Base-by-base conservation (phyloP, 1,140 invertebrate genomes). In the Camponotus floridanus region DNA sequence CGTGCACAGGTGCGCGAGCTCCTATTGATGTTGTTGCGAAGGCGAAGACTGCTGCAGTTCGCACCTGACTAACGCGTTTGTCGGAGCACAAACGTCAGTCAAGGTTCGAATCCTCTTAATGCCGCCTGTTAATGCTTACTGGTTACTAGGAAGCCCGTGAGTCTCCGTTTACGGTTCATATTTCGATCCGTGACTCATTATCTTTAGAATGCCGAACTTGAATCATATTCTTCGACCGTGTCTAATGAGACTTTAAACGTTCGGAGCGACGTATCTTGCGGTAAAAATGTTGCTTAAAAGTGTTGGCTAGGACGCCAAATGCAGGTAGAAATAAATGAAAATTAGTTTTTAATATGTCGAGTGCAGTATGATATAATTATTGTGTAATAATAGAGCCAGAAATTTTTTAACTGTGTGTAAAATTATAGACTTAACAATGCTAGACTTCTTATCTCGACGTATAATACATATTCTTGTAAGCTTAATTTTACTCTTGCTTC, bases 1-100 rank as follows among this genome's bases (percentile, higher is more conserved):
- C 21, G 45, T 78, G 73, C 45, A 71, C 86, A 85, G 86, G 73
- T 87, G 83, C 81, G 36, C 55, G 57, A 26, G 42, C 11, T 57
- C 57, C 36, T 55, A 84, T 85, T 55, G 42, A 55, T 36, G 55
- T 26, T 45, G 51, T 78, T 39, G 73, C 73, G 81, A 70, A 67
- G 31, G 68, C 62, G 57, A 70, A 18, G 71, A 76, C 21, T 45
- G 68, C n/a, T 45, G 70, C 15, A 45, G 39, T 81, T 57, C 51
- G 79, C 86, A 76, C 48, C 86, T 86, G 85, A 65, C 65, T 48
- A 21, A 42, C 31, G 36, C 59, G 57, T 65, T 76, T 55, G 70
- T 83, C 39, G 18, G 57, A 48, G 21, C 45, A 48, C 21, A 42
- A 55, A 31, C 57, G 51, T 76, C 80, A 83, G 39, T 83, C 80